Evolutionary conservation across 2,113 vertebrate genomes (phyloP).

Genomic region (Meriones unguiculatus): DNA sequence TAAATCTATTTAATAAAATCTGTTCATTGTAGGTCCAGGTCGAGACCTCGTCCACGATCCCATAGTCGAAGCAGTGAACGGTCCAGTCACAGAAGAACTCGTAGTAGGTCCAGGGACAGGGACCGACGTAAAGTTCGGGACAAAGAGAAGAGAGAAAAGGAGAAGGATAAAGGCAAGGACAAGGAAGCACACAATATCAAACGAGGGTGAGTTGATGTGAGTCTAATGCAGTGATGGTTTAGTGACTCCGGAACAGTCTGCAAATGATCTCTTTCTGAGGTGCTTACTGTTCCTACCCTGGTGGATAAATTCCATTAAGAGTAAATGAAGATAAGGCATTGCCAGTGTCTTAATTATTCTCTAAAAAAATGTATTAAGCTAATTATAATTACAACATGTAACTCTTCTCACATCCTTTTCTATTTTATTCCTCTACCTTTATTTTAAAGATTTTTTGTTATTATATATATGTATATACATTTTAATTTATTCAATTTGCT

Average conservation of each 20-base stretch:
- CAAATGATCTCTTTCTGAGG: slow-evolving; percentile 10
- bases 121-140: slow-evolving; percentile 90
- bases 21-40: slow-evolving; percentile 89
- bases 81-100: slow-evolving; percentile 89
- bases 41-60: slow-evolving; percentile 90
- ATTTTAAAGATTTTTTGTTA: background rate
- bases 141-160: slow-evolving; percentile 86
- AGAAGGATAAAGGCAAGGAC: slow-evolving; percentile 88
- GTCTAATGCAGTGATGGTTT: background rate
- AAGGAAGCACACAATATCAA: slow-evolving; percentile 84
- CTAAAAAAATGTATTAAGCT: slow-evolving; percentile 22
- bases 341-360: background rate
- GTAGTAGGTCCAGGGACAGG: slow-evolving; percentile 88
- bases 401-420: background rate
- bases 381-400: slow-evolving; percentile 13
- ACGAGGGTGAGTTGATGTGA: slow-evolving; percentile 84
- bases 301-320: background rate
- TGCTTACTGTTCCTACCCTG: background rate
- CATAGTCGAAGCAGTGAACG: slow-evolving; percentile 91
- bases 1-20: slow-evolving; percentile 57
- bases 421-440: background rate
- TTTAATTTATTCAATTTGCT: no score
- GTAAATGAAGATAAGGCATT: background rate
- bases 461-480: no score
- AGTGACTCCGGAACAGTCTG: background rate